phyloP scores from a whole-genome alignment of 2,113 vertebrate species.

The Bufo bufo region DNA sequence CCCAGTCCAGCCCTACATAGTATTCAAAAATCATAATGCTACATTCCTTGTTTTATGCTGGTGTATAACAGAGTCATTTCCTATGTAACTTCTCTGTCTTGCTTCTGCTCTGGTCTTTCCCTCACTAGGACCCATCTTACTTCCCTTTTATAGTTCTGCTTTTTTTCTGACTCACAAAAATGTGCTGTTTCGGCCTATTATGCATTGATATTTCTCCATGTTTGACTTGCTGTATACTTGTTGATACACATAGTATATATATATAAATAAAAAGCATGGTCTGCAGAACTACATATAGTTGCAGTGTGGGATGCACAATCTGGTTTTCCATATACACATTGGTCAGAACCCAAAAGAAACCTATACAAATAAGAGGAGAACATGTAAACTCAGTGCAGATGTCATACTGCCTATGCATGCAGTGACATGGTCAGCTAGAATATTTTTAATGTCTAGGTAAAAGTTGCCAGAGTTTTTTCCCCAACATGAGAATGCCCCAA shows the following conservation, averaged over 20 bases:
- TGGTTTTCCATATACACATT: not conserved
- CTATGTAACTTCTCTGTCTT: slow-evolving; percentile 20
- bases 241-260: not conserved
- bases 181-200: not conserved
- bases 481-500: too few species aligned
- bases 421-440: too few species aligned
- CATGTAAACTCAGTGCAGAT: too few species aligned
- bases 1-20: too few species aligned
- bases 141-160: slow-evolving; percentile 22
- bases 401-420: too few species aligned
- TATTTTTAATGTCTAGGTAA: too few species aligned
- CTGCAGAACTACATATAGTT: not conserved
- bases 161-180: not conserved
- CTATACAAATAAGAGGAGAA: too few species aligned
- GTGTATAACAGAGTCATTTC: not conserved
- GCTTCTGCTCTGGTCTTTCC: slow-evolving; percentile 32
- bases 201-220: not conserved
- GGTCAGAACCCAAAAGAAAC: too few species aligned
- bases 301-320: not conserved
- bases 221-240: not conserved
- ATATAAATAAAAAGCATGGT: not conserved
- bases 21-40: not conserved
- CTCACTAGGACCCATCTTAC: not conserved
- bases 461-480: too few species aligned
- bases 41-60: not conserved